Percentiles rank a stretch among this genome's conserved stretches.
Evolutionary conservation across 2,113 vertebrate genomes (phyloP).

Genomic region (Chloroceryle aenea): DNA sequence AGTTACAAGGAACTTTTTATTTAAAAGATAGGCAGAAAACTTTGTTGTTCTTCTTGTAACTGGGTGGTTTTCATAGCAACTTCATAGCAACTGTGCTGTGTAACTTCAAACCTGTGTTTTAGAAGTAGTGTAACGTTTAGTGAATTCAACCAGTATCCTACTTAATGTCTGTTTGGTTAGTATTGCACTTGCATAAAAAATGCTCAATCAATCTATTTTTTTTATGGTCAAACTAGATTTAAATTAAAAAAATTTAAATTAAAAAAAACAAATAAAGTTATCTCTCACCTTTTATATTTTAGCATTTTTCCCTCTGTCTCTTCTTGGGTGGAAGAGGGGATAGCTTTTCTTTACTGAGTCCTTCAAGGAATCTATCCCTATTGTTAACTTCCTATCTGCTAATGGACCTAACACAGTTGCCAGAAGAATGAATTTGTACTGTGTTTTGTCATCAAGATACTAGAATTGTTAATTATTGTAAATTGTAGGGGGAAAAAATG

Average conservation of each 20-base stretch:
- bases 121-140: background rate
- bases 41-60: background rate
- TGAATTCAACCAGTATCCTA: background rate
- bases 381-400: background rate
- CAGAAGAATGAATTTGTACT: background rate
- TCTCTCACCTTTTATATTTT: background rate
- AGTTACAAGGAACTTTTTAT: background rate
- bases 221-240: background rate
- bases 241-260: background rate
- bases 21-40: background rate
- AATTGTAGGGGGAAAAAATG: background rate
- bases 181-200: background rate
- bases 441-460: background rate
- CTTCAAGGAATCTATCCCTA: background rate
- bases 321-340: background rate
- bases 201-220: background rate
- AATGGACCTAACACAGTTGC: background rate
- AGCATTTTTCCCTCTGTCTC: background rate
- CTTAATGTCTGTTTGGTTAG: background rate
- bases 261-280: background rate
- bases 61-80: background rate
- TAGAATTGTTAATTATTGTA: background rate
- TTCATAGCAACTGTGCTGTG: background rate
- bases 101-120: background rate
- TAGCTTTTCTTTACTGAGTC: background rate